phyloP scores from a whole-genome alignment of 2,888 invertebrate species.

The Cephonodes hylas region DNA sequence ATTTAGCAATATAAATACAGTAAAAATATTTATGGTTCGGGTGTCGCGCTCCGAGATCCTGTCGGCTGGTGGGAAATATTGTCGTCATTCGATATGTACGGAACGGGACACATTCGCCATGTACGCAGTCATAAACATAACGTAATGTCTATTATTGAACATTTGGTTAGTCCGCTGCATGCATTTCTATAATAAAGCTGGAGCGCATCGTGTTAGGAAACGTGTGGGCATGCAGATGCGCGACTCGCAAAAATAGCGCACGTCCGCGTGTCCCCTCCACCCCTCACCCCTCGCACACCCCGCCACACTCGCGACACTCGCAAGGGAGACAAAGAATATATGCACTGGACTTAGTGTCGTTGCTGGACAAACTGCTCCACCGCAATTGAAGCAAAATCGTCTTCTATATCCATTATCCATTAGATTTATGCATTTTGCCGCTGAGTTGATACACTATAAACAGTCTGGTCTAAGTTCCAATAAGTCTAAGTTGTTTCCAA shows the following conservation, averaged over 20 bases:
- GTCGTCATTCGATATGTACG: too few species aligned
- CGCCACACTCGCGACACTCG: not conserved
- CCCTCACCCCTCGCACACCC: not conserved
- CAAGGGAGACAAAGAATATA: not conserved
- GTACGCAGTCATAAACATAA: not conserved
- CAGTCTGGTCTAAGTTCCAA: too few species aligned
- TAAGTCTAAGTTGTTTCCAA: too few species aligned
- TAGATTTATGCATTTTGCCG: too few species aligned
- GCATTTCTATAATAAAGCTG: not conserved
- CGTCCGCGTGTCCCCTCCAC: not conserved
- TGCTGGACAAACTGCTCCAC: not conserved
- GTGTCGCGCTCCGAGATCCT: too few species aligned
- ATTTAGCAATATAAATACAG: too few species aligned
- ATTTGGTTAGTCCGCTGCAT: not conserved
- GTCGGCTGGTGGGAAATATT: too few species aligned
- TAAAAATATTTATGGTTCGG: too few species aligned
- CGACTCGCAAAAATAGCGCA: constrained; percentile 5
- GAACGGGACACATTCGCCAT: too few species aligned
- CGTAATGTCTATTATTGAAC: not conserved
- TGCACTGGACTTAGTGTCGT: not conserved
- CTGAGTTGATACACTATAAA: too few species aligned
- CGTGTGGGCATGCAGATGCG: not conserved
- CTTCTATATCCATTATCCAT: not conserved
- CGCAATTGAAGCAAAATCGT: not conserved
- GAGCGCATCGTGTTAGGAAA: not conserved